Evolutionary conservation across 2,113 vertebrate species (phyloP).

Genomic region (Cavia porcellus): DNA sequence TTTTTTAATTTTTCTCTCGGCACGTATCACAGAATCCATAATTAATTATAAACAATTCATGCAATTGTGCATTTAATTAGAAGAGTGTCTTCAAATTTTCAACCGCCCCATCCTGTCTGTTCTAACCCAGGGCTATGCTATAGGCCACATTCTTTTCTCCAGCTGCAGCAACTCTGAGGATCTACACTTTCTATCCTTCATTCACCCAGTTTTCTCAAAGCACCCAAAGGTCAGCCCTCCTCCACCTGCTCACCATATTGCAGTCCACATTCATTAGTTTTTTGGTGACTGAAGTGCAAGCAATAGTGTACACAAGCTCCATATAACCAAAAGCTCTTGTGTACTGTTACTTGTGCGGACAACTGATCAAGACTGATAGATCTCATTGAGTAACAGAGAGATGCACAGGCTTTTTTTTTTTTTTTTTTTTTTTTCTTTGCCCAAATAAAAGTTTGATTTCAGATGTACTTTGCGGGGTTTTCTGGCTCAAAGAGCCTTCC

Average conservation of each 20-base stretch:
- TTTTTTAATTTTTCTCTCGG: not conserved
- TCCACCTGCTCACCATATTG: not conserved
- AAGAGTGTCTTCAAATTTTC: not conserved
- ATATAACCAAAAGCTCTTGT: not conserved
- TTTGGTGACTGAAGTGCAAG: not conserved
- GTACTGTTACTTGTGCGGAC: not conserved
- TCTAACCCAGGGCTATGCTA: not conserved
- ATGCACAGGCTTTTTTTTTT: not conserved
- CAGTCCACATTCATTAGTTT: not conserved
- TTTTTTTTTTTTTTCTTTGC: too few relatives aligned
- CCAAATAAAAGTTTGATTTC: conserved; percentile 39
- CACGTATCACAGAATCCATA: not conserved
- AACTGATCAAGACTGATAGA: not conserved
- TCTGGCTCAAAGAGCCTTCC: not conserved
- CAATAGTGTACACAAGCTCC: not conserved
- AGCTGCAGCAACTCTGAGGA: not conserved
- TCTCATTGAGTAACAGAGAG: not conserved
- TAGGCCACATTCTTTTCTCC: not conserved
- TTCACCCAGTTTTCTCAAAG: not conserved
- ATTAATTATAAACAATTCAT: not conserved
- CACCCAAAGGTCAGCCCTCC: not conserved
- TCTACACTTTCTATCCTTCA: not conserved
- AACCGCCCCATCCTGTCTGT: not conserved
- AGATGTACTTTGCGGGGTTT: not conserved
- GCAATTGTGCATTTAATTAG: not conserved